Percentiles rank a stretch among this genome's conserved stretches.
Conservation (phyloP, 1,140 invertebrate species). For the Artemia franciscana region DNA sequence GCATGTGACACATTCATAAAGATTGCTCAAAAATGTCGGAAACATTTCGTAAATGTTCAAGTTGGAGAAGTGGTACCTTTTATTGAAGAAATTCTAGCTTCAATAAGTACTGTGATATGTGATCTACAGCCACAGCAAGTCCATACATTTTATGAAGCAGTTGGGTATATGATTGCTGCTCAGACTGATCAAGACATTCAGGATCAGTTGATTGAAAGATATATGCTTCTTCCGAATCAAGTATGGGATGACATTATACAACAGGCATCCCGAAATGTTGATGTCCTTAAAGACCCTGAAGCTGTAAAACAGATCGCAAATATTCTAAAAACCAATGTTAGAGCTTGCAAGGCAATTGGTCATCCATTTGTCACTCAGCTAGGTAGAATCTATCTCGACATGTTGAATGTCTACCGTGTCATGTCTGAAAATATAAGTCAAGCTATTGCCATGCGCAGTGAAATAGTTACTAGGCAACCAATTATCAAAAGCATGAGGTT, state of each 20-base stretch:
- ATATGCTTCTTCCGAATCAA: constrained; percentile 93
- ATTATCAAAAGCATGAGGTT: constrained; percentile 95
- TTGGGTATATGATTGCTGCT: constrained; percentile 95
- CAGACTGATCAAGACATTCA: constrained; percentile 70
- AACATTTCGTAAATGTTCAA: constrained; percentile 93
- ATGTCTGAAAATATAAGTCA: constrained; percentile 96
- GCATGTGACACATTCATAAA: constrained; percentile 99
- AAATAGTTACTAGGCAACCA: constrained; percentile 86
- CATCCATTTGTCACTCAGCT: constrained; percentile 81
- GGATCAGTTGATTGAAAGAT: constrained; percentile 84
- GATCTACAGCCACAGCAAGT: constrained; percentile 95
- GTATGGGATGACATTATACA: constrained; percentile 34
- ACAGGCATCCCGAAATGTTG: constrained; percentile 46
- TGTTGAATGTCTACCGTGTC: constrained; percentile 88
- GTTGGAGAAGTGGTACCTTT: constrained; percentile 90
- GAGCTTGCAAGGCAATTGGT: constrained; percentile 88
- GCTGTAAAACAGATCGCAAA: constrained; percentile 90
- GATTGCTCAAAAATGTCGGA: constrained; percentile 93
- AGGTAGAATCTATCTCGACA: constrained; percentile 89
- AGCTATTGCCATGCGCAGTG: constrained; percentile 83
- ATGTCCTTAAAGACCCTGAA: constrained; percentile 83
- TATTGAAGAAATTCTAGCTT: constrained; percentile 92
- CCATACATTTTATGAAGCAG: constrained; percentile 99
- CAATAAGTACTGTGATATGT: constrained; percentile 93
- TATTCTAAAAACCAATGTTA: constrained; percentile 95